Conservation (phyloP, 2,797 vertebrate genomes). For the Cryptoprocta ferox region DNA sequence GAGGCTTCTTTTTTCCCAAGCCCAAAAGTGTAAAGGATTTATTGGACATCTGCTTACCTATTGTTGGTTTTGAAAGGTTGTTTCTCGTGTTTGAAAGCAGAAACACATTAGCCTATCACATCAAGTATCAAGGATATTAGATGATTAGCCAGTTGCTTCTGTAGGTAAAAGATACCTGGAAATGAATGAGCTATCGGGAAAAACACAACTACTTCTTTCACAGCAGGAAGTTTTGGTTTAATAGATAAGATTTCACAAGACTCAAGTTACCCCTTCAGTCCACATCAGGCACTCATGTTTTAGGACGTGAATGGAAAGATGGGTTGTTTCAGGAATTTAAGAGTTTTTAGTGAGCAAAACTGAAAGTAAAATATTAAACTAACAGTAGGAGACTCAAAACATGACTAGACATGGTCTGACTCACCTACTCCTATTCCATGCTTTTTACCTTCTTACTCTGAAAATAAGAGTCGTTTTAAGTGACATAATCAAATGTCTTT, state of each 20-base stretch:
- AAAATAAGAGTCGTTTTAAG: not conserved
- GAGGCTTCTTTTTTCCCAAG: slow-evolving; percentile 43
- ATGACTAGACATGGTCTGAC: not conserved
- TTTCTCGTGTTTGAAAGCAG: slow-evolving; percentile 45
- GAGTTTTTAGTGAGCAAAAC: not conserved
- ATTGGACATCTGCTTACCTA: slow-evolving; percentile 73
- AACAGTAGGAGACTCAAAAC: not conserved
- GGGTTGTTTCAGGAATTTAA: not conserved
- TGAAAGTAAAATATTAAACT: not conserved
- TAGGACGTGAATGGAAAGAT: not conserved
- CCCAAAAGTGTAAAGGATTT: slow-evolving; percentile 54
- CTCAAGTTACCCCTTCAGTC: not conserved
- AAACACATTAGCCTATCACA: slow-evolving; percentile 31
- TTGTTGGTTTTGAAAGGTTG: slow-evolving; percentile 57
- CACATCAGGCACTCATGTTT: not conserved
- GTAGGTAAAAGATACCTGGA: slow-evolving; percentile 45
- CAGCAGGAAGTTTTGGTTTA: not conserved
- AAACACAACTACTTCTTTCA: slow-evolving; percentile 12
- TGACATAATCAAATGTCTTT: not conserved
- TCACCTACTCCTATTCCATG: not conserved
- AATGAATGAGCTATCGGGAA: not conserved
- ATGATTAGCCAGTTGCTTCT: slow-evolving; percentile 39
- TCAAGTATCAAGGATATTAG: slow-evolving; percentile 53
- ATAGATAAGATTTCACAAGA: not conserved
- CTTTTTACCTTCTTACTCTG: not conserved